phyloP scores from a whole-genome alignment of 2,113 vertebrate species.

The Bolborhynchus lineola region DNA sequence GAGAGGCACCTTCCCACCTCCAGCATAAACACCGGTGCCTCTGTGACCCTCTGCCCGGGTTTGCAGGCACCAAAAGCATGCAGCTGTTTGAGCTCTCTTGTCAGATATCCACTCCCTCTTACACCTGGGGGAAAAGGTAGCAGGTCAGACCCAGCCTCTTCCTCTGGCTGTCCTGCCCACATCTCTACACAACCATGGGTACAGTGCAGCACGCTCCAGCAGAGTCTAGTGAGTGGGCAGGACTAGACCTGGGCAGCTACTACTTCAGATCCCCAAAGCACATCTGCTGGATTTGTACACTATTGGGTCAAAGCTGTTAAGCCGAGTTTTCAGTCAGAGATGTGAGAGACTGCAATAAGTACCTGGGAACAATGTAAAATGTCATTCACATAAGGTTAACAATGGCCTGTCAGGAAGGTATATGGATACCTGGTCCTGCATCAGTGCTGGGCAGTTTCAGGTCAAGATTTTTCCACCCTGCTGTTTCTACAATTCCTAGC shows the following conservation, averaged over 20 bases:
- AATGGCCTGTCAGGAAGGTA: not conserved
- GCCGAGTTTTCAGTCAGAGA: not conserved
- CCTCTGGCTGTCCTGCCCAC: not conserved
- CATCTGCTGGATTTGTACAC: not conserved
- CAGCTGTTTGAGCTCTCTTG: not conserved
- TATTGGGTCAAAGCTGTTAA: not conserved
- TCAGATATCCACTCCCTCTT: not conserved
- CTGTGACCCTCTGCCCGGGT: rapidly evolving
- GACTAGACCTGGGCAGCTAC: not conserved
- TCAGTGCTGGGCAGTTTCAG: not conserved
- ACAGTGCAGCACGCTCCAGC: not conserved
- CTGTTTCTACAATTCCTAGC: not conserved
- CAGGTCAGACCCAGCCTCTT: not conserved
- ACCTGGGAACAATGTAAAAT: not conserved
- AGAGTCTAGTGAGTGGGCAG: not conserved
- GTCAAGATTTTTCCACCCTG: not conserved
- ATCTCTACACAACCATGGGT: not conserved
- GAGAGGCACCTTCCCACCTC: not conserved
- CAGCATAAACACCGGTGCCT: not conserved
- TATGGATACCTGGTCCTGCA: not conserved
- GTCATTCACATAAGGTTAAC: not conserved
- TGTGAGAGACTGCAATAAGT: not conserved
- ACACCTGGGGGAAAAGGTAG: not conserved
- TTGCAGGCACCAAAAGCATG: rapidly evolving
- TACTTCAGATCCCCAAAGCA: not conserved